phyloP scores from a whole-genome alignment of 1,140 invertebrate species.

The Ruditapes philippinarum region DNA sequence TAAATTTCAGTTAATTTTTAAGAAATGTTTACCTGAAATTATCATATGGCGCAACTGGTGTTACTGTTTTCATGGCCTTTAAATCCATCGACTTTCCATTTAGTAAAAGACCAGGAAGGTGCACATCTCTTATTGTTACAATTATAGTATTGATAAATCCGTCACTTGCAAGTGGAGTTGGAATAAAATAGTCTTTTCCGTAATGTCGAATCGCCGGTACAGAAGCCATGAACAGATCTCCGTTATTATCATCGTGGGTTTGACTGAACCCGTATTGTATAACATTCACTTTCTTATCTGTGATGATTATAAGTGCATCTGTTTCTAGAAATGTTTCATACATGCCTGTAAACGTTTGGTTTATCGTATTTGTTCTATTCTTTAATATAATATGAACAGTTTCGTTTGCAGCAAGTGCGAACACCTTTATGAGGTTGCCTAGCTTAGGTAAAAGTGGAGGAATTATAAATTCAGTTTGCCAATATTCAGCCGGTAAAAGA shows the following conservation, averaged over 20 bases:
- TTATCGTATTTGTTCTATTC: background rate
- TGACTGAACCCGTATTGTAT: background rate
- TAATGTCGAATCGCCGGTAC: background rate
- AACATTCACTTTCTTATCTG: background rate
- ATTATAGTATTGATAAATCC: background rate
- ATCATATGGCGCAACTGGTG: too few species aligned
- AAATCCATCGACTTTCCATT: background rate
- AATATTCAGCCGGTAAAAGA: background rate
- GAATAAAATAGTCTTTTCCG: background rate
- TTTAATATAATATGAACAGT: background rate
- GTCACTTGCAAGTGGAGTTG: background rate
- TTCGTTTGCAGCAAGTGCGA: background rate
- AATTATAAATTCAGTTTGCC: background rate
- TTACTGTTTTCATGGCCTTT: too few species aligned
- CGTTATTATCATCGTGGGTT: background rate
- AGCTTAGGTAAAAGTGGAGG: background rate
- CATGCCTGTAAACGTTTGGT: background rate
- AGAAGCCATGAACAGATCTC: background rate
- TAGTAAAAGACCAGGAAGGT: background rate
- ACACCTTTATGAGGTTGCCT: background rate
- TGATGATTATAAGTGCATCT: background rate
- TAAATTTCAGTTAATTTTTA: too few species aligned
- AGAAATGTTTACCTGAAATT: too few species aligned
- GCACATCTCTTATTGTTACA: background rate
- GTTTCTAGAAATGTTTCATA: background rate